Evolutionary conservation across 2,888 invertebrate species (phyloP).

Genomic region (Caenorhabditis auriculariae): DNA sequence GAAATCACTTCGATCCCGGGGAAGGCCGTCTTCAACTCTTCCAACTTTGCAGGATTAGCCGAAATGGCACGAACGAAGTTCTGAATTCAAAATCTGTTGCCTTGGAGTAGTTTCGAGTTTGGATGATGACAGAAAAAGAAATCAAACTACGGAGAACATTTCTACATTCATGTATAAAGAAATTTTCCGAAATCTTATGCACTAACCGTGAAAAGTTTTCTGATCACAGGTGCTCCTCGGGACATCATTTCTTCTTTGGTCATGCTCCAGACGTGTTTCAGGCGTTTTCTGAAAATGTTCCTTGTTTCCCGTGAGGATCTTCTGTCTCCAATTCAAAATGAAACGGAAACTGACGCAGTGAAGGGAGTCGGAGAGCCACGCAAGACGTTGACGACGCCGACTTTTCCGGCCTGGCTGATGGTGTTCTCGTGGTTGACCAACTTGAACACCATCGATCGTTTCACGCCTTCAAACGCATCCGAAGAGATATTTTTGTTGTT

Average conservation of each 20-base stretch:
- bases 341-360: slow-evolving; percentile 32
- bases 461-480: slow-evolving; percentile 79
- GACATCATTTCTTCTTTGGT: slow-evolving; percentile 40
- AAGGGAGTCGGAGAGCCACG: slow-evolving; percentile 70
- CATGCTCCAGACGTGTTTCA: slow-evolving; percentile 55
- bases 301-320: slow-evolving; percentile 22
- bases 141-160: not conserved
- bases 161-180: not conserved
- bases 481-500: too few species aligned
- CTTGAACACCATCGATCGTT: slow-evolving; percentile 83
- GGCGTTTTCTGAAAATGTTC: slow-evolving; percentile 37
- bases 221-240: slow-evolving; percentile 40
- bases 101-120: too few species aligned
- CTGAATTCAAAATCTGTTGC: not conserved
- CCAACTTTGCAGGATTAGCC: slow-evolving; percentile 47
- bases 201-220: slow-evolving; percentile 43
- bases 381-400: slow-evolving; percentile 77
- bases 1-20: slow-evolving; percentile 13
- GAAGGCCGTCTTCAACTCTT: slow-evolving; percentile 50
- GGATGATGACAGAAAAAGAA: too few species aligned
- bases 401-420: slow-evolving; percentile 75
- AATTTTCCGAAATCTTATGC: not conserved
- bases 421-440: slow-evolving; percentile 80
- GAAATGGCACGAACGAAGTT: slow-evolving; percentile 43
- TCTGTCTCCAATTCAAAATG: not conserved